Conservation (phyloP, 2,888 invertebrate genomes). For the Dolichomitus sp. region DNA sequence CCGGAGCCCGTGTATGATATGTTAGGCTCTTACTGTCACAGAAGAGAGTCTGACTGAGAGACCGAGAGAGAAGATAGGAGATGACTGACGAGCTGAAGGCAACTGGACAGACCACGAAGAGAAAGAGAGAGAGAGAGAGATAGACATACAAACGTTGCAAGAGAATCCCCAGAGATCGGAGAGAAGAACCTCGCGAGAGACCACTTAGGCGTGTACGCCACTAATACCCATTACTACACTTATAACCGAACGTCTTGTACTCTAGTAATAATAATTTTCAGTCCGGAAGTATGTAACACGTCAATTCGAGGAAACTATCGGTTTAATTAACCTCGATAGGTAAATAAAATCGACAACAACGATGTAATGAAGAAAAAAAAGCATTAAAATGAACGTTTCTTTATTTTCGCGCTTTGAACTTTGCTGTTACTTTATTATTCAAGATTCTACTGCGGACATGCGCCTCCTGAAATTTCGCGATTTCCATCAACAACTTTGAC, state of each 20-base stretch:
- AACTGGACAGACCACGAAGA: conserved; percentile 12
- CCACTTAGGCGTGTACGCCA: conserved; percentile 30
- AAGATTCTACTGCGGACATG: background rate
- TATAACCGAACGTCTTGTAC: conserved; percentile 25
- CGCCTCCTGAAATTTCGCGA: background rate
- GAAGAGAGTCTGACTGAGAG: conserved; percentile 26
- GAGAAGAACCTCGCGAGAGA: conserved; percentile 38
- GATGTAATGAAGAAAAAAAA: background rate
- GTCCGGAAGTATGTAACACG: conserved; percentile 16
- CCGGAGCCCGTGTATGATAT: conserved; percentile 53
- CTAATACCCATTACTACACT: conserved; percentile 19
- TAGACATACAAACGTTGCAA: background rate
- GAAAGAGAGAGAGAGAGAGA: conserved; percentile 14
- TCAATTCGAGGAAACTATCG: conserved; percentile 1
- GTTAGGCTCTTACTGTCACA: conserved; percentile 63
- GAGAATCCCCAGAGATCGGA: conserved; percentile 15
- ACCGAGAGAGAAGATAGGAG: conserved; percentile 27
- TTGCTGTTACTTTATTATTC: conserved; percentile 21
- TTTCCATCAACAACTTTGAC: conserved; percentile 8
- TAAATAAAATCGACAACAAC: background rate
- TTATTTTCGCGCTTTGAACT: background rate
- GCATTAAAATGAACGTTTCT: background rate
- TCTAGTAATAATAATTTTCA: conserved; percentile 15
- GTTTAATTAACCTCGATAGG: conserved; percentile 15
- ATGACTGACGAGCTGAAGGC: conserved; percentile 42